Evolutionary conservation across 2,113 vertebrate species (phyloP).

Genomic region (Microtus ochrogaster): DNA sequence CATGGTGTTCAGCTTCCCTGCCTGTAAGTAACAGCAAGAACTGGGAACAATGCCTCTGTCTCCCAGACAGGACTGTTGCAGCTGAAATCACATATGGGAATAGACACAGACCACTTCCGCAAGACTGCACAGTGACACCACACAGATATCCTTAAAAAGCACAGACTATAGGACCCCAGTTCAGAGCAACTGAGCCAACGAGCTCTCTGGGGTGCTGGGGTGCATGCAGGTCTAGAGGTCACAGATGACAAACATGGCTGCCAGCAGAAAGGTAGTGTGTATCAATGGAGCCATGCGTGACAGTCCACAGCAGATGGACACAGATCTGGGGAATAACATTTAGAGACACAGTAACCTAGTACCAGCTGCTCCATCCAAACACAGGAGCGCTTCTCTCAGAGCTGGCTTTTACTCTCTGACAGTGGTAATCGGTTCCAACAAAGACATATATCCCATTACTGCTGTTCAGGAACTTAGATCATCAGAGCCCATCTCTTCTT

Average conservation of each 20-base stretch:
- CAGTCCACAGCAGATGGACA: background rate
- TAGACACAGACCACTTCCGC: background rate
- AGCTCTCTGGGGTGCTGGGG: background rate
- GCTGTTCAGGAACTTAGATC: background rate
- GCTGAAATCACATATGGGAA: background rate
- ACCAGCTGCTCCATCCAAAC: background rate
- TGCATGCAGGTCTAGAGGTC: background rate
- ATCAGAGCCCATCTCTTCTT: background rate
- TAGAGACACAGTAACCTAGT: background rate
- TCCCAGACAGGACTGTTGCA: background rate
- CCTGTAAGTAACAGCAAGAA: background rate
- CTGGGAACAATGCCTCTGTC: too few species aligned
- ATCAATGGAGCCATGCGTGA: accelerated
- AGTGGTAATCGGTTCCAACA: background rate
- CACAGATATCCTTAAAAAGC: background rate
- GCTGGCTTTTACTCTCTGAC: background rate
- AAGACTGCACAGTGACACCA: background rate
- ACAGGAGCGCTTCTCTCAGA: background rate
- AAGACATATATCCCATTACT: background rate
- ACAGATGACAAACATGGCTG: accelerated
- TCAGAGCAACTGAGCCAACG: background rate
- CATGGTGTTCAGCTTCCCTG: background rate
- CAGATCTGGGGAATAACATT: background rate
- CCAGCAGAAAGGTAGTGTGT: accelerated
- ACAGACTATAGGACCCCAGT: too few species aligned